Evolutionary conservation across 2,797 vertebrate genomes (phyloP).

Genomic region (Clarias fuscus): DNA sequence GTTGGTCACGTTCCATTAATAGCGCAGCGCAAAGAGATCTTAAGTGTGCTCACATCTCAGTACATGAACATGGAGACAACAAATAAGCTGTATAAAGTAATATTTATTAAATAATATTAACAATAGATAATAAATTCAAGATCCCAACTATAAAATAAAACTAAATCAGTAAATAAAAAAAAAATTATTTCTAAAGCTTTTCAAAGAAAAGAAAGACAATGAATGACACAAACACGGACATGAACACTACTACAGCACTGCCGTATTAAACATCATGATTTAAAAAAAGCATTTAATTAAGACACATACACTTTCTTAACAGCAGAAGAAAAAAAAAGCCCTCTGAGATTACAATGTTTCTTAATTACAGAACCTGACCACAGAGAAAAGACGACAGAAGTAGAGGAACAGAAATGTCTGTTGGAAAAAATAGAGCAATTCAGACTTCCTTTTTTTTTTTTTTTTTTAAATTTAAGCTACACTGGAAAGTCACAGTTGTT

Average conservation of each 20-base stretch:
- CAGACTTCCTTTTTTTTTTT: conserved; percentile 5
- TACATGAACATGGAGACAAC: neutral
- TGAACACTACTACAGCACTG: neutral
- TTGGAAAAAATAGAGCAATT: conserved; percentile 8
- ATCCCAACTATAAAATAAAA: neutral
- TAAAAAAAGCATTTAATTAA: neutral
- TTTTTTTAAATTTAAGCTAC: neutral
- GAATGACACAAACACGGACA: neutral
- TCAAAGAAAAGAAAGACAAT: neutral
- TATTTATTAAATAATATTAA: neutral
- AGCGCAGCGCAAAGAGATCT: neutral
- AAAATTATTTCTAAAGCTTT: neutral
- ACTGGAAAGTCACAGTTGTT: neutral
- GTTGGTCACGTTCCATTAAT: neutral
- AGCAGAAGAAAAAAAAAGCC: neutral
- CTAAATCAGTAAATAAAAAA: neutral
- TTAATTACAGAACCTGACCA: neutral
- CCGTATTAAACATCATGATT: neutral
- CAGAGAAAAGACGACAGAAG: neutral
- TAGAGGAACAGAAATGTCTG: conserved; percentile 7
- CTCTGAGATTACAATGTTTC: neutral
- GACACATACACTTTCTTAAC: neutral
- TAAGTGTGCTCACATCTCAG: neutral
- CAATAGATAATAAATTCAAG: neutral
- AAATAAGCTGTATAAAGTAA: neutral